These are phyloP conservation scores for Chironomus striatipennis DNA, from an alignment of 1,140 invertebrate genomes.

Conservation along the genomic window DNA sequence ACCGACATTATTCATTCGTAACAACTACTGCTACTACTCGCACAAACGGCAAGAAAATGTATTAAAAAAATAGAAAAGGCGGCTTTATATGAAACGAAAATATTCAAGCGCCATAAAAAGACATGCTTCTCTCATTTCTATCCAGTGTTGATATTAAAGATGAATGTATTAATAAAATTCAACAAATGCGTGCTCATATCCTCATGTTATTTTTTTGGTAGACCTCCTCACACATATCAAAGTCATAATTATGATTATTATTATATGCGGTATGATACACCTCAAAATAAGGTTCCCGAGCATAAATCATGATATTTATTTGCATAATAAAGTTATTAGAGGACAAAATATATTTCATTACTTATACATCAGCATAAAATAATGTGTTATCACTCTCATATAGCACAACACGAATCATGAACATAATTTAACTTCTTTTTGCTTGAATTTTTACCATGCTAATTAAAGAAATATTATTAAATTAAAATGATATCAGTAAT, in stretches of 20 bases:
- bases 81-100: background rate
- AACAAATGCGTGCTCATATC: constrained; percentile 4
- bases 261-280: background rate
- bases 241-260: too few species aligned
- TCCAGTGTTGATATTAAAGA: background rate
- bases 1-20: too few species aligned
- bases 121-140: background rate
- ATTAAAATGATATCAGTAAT: too few species aligned
- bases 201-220: too few species aligned
- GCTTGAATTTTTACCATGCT: background rate
- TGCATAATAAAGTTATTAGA: constrained; percentile 23
- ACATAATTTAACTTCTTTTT: background rate
- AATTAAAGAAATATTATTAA: background rate
- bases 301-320: constrained; percentile 24
- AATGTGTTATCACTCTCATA: constrained; percentile 19
- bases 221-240: too few species aligned
- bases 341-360: background rate
- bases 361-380: background rate
- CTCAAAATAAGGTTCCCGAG: constrained; percentile 21
- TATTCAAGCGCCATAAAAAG: background rate
- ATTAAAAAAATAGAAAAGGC: background rate
- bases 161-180: constrained; percentile 11
- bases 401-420: background rate
- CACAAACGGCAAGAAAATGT: too few species aligned
- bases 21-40: too few species aligned